Base-by-base conservation (phyloP, 2,113 vertebrate species). In the Aspidoscelis tigris region DNA sequence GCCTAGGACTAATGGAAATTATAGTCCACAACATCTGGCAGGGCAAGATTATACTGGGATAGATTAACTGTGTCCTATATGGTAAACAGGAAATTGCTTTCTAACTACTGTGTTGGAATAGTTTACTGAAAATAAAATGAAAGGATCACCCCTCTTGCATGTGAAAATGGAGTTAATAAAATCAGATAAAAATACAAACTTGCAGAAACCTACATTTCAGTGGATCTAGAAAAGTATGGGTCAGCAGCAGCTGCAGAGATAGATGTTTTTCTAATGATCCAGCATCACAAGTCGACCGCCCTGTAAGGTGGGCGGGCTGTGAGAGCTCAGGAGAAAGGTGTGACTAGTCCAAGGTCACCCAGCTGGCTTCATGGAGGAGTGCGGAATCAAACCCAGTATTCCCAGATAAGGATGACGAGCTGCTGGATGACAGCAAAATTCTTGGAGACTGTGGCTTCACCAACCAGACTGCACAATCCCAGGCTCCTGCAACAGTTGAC, bases 221-320 rank as follows among this genome's bases (percentile, higher is more conserved):
- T 1, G 0, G 83, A 89, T 76, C 74, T 61, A 61, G 58, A 61
- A 61, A 61, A 61, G 14, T 61, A 61, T 61, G 58, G 12, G 33
- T 33, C 33, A 33, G 33, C 33, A 33, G 33, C 33, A 33, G 33
- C 89, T 78, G 58, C 82, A 98, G 98, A 33, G 33, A 33, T 33
- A 33, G 98, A 98, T 78, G 97, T 98, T 87, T 98, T 98, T 92
- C 94, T 98, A 84, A 98, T 98, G 97, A 98, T 98, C 92, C 96
- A 97, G 86, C 97, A 96, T 94, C 96, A 97, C 90, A 98, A 98
- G 95, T 97, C 97, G 58, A 98, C 97, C 88, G 97, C 33, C 33
- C 33, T 33, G 33, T 33, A 33, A 33, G 33, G 33, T 33, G 33
- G 33, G 33, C 33, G 33, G 33, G 33, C 33, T 33, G 33, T 33